These are phyloP conservation scores for Buathra laborator DNA, from an alignment of 2,888 invertebrate genomes.

Conservation along the genomic window DNA sequence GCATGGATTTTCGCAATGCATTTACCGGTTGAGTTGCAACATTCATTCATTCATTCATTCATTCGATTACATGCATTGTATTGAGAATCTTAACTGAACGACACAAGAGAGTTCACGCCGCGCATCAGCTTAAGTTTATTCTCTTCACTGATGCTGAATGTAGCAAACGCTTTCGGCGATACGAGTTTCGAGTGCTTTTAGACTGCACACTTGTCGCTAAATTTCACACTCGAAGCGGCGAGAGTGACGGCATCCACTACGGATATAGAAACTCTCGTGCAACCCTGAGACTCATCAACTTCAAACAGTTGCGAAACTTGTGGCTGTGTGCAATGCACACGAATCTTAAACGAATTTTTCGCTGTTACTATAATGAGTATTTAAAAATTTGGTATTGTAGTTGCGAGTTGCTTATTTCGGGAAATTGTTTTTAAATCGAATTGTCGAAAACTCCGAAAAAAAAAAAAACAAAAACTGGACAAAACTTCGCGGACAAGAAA, in stretches of 20 bases:
- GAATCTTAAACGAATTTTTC: neutral
- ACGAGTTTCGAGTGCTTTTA: neutral
- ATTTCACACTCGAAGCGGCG: conserved; percentile 42
- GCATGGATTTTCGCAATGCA: too few relatives aligned
- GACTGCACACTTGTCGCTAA: conserved; percentile 41
- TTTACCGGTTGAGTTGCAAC: too few relatives aligned
- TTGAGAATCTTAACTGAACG: neutral
- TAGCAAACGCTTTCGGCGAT: neutral
- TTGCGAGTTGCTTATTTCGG: too few relatives aligned
- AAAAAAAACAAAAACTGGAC: too few relatives aligned
- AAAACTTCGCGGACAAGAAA: too few relatives aligned
- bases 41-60: neutral
- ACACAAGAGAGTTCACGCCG: neutral
- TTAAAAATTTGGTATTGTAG: neutral
- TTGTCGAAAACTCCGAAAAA: too few relatives aligned
- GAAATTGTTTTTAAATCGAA: too few relatives aligned
- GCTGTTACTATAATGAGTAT: neutral
- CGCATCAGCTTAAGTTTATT: neutral
- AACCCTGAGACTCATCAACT: conserved; percentile 50
- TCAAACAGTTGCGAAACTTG: conserved; percentile 38
- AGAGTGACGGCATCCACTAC: conserved; percentile 55
- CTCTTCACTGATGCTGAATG: neutral
- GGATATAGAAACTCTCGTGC: conserved; percentile 50
- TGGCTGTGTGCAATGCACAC: neutral
- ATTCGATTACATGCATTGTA: conserved; percentile 5